Conservation (phyloP, 2,888 invertebrate genomes). For the Rhogogaster chlorosoma region DNA sequence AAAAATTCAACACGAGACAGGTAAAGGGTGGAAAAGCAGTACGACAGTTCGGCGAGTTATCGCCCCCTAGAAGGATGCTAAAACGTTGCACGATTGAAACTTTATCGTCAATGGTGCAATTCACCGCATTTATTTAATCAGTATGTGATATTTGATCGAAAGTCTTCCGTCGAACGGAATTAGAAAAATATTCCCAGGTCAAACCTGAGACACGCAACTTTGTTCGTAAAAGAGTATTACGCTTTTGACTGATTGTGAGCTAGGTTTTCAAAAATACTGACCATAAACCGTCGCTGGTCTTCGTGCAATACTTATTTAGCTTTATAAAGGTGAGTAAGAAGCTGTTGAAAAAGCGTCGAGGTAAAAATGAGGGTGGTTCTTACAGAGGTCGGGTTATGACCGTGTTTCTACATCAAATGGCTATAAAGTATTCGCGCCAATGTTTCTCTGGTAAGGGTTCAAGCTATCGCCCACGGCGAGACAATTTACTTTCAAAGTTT, state of each 20-base stretch:
- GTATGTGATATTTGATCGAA: background rate
- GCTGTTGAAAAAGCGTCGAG: background rate
- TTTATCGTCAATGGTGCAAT: background rate
- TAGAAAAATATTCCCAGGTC: background rate
- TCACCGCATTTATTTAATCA: background rate
- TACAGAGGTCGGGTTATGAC: background rate
- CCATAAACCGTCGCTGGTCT: background rate
- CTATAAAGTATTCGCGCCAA: background rate
- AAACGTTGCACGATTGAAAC: background rate
- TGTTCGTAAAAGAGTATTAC: background rate
- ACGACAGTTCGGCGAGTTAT: background rate
- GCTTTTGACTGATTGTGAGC: too few species aligned
- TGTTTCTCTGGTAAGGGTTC: conserved; percentile 1
- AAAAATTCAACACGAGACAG: background rate
- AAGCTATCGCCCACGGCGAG: background rate
- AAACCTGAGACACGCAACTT: background rate
- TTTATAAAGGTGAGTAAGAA: background rate
- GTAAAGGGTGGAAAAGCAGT: background rate
- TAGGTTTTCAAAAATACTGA: background rate
- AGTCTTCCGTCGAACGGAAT: background rate
- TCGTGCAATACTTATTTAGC: background rate
- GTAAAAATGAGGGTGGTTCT: background rate
- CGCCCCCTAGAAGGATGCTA: background rate
- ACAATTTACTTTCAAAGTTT: background rate
- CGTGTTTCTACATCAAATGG: conserved; percentile 8